Conservation (phyloP, 1,140 invertebrate species). For the Mylabris phalerata region DNA sequence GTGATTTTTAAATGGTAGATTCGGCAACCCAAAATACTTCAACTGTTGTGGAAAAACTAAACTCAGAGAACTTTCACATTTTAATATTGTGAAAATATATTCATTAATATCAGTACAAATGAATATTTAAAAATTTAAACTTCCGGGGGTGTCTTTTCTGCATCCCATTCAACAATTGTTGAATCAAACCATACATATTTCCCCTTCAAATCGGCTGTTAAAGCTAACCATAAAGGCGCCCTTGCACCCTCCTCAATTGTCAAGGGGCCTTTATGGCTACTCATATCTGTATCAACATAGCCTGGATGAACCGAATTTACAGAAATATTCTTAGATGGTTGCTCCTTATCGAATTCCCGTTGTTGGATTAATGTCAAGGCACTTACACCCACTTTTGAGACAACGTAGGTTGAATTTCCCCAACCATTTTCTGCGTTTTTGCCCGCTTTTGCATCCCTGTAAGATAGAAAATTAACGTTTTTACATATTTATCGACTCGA, state of each 20-base stretch:
- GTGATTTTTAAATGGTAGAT: no score
- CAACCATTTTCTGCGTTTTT: slow-evolving; percentile 50
- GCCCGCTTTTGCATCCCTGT: slow-evolving; percentile 48
- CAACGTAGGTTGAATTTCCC: slow-evolving; percentile 52
- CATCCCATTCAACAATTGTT: slow-evolving; percentile 38
- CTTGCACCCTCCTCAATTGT: slow-evolving; percentile 55
- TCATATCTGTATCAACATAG: slow-evolving; percentile 68
- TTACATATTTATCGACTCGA: neutral
- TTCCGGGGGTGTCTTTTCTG: neutral
- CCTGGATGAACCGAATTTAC: slow-evolving; percentile 58
- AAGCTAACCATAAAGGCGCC: slow-evolving; percentile 40
- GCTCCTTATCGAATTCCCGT: slow-evolving; percentile 46
- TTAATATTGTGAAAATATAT: no score
- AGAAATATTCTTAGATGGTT: slow-evolving; percentile 46
- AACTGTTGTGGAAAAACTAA: no score
- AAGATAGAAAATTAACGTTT: slow-evolving; percentile 2
- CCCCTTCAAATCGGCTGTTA: slow-evolving; percentile 41
- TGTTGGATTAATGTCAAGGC: slow-evolving; percentile 58
- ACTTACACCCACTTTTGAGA: slow-evolving; percentile 60
- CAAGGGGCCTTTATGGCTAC: slow-evolving; percentile 52
- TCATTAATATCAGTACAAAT: no score
- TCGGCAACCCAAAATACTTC: no score
- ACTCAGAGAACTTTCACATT: no score
- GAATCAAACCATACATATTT: slow-evolving; percentile 43
- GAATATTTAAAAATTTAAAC: no score